Evolutionary conservation across 1,140 invertebrate species (phyloP), one percentile per base, ranked within the genome.

Genomic region (Conus ventricosus): DNA sequence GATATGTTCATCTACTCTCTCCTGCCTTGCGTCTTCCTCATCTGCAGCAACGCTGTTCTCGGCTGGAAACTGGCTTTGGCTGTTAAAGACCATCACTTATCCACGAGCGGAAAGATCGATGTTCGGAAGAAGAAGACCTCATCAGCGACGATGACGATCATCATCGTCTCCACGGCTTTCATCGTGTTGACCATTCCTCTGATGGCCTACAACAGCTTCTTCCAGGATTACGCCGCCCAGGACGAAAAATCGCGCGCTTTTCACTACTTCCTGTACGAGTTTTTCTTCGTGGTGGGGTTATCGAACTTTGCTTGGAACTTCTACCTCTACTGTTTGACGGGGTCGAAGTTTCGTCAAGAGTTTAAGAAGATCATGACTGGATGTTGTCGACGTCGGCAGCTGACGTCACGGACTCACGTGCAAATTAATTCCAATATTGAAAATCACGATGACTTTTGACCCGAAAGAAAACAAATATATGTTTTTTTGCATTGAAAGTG

Each of bases 131-230:
- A 87, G 51, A 89, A 89, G 17, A 75, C 78, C 10, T 89, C 88
- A 17, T 88, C 87, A 17, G 67, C 91, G 10, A 91, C 91, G 7
- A 11, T 90, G 5, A 87, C 91, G 63, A 51, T 92, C 25, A 55
- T 92, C 7, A 76, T 81, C 20, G 89, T 92, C 20, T 90, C 91
- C n/a, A 63, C 89, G n/a, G 87, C 89, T 1, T 92, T 92, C 39
- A 55, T 91, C 8, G 7, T 91, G 13, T 87, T 89, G 8, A 89
- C 89, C 11, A 80, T 84, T 82, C 91, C 91, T 6, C 84, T 90
- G 1, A 54, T 55, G 51, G 51, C 60, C 7, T 71, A 75, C 53
- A 54, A 75, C 71, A 54, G 27, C 20, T 53, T 75, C 39, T 63
- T 63, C 13, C 11, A 17, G 20, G 23, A 27, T 10, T 53, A 15